Conservation (phyloP, 2,797 vertebrate genomes). For the Perodicticus potto region DNA sequence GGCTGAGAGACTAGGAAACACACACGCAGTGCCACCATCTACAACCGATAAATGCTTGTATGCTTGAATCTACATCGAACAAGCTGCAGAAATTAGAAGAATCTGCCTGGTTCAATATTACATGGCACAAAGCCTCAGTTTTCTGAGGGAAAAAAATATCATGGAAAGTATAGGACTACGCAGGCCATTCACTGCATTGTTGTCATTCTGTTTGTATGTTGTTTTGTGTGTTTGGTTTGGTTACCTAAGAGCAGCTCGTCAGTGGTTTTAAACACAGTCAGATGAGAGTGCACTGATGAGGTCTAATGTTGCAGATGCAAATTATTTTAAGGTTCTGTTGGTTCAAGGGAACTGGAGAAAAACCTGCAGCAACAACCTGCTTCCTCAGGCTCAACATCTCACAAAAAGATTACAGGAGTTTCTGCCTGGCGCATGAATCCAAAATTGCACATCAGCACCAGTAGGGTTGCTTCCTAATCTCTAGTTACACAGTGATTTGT, state of each 20-base stretch:
- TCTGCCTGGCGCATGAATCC: not conserved
- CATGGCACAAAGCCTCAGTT: not conserved
- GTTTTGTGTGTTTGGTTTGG: not conserved
- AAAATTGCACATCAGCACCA: not conserved
- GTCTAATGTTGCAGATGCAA: constrained; percentile 19
- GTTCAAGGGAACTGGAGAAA: not conserved
- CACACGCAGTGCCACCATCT: not conserved
- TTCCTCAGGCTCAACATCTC: constrained; percentile 41
- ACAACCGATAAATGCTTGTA: not conserved
- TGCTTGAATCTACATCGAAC: not conserved
- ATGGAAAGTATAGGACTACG: not conserved
- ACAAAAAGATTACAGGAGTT: not conserved
- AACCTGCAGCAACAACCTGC: not conserved
- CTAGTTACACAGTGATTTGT: not conserved
- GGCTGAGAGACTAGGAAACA: not conserved
- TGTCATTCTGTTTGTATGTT: not conserved
- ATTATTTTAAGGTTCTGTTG: not conserved
- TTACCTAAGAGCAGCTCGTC: not conserved
- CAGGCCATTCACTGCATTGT: not conserved
- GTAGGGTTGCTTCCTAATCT: not conserved
- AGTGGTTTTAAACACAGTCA: not conserved
- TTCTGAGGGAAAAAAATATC: not conserved
- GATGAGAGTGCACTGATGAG: not conserved
- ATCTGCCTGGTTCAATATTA: not conserved
- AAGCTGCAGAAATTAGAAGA: not conserved